These are phyloP conservation scores for Leptarthrus brevirostris DNA, from an alignment of 2,888 invertebrate species.

Conservation along the genomic window DNA sequence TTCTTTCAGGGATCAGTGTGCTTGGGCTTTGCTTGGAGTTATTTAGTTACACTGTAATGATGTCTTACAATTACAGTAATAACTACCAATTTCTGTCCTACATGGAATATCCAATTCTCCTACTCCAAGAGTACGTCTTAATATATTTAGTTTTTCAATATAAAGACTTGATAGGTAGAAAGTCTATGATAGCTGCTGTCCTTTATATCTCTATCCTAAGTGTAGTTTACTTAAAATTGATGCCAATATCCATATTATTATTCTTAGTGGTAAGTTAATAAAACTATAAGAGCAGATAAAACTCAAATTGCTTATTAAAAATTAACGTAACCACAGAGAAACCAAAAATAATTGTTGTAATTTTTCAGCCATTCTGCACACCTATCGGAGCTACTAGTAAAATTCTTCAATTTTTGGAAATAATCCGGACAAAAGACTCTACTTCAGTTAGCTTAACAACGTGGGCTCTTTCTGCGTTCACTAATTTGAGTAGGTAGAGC, in stretches of 20 bases:
- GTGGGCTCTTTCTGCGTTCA: constrained; percentile 84
- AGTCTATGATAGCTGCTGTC: constrained; percentile 61
- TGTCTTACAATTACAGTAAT: constrained; percentile 82
- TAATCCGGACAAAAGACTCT: constrained; percentile 77
- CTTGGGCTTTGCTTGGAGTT: constrained; percentile 64
- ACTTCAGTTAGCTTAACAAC: constrained; percentile 82
- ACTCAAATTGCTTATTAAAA: no score
- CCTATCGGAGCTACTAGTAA: constrained; percentile 88
- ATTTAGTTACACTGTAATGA: constrained; percentile 83
- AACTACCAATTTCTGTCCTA: constrained; percentile 81
- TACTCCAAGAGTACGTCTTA: constrained; percentile 79
- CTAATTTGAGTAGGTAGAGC: constrained; percentile 80
- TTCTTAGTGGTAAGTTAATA: constrained; percentile 66
- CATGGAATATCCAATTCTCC: constrained; percentile 85
- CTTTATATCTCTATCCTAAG: constrained; percentile 67
- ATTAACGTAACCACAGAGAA: no score
- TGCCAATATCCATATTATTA: constrained; percentile 62
- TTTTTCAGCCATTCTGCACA: constrained; percentile 65
- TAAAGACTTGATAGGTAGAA: constrained; percentile 70
- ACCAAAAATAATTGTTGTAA: no score
- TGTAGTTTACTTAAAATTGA: constrained; percentile 66
- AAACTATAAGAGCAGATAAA: background rate
- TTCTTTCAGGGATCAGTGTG: constrained; percentile 63
- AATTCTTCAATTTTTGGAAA: constrained; percentile 80
- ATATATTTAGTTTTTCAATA: constrained; percentile 79